phyloP scores from a whole-genome alignment of 2,113 vertebrate species.

The Catharus minimus region DNA sequence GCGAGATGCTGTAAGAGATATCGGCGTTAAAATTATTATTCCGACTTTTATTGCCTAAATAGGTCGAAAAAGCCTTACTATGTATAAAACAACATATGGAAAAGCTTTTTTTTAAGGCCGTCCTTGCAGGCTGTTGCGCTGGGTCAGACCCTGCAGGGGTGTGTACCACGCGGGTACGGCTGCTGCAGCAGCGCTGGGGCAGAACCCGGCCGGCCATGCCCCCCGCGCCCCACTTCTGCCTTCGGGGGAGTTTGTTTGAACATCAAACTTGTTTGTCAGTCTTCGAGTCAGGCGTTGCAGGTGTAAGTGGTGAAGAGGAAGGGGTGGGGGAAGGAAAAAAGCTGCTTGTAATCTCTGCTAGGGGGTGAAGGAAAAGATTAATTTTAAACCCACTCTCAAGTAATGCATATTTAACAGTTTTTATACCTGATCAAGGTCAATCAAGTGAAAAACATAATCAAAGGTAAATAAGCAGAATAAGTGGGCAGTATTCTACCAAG shows the following conservation, averaged over 20 bases:
- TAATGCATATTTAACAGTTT: not conserved
- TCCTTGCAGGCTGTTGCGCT: not conserved
- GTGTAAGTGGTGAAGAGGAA: not conserved
- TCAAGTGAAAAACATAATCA: not conserved
- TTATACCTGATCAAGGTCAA: not conserved
- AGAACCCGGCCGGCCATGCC: rapidly evolving
- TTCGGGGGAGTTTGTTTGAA: too few relatives aligned
- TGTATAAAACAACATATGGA: not conserved
- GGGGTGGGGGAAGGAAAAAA: too few relatives aligned
- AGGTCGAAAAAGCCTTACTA: not conserved
- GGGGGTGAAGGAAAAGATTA: not conserved
- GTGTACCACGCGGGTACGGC: rapidly evolving
- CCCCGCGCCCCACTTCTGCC: rapidly evolving
- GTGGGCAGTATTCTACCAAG: not conserved
- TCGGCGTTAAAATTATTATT: not conserved
- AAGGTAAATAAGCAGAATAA: not conserved
- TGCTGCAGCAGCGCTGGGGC: too few relatives aligned
- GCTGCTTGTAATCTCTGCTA: not conserved
- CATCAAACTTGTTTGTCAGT: not conserved
- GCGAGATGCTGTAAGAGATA: not conserved
- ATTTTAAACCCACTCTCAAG: not conserved
- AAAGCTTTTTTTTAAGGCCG: not conserved
- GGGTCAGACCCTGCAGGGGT: not conserved
- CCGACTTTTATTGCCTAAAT: not conserved
- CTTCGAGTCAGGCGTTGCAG: not conserved